Evolutionary conservation across 2,888 invertebrate genomes (phyloP).

Genomic region (Euphydryas editha): DNA sequence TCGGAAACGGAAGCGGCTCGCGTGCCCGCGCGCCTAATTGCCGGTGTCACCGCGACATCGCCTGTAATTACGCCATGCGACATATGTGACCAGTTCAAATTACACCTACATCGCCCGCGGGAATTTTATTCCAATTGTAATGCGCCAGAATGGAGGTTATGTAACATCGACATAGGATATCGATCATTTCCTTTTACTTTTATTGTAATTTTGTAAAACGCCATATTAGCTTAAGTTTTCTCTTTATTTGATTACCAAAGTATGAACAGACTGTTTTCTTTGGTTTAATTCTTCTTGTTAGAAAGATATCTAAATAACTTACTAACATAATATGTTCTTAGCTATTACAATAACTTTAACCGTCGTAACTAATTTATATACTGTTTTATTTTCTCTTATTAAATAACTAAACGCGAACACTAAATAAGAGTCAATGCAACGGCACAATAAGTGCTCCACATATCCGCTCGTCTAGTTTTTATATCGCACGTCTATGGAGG

Average conservation of each 20-base stretch:
- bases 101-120: slow-evolving; percentile 45
- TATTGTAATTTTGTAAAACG: background rate
- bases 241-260: background rate
- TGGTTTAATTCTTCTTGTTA: background rate
- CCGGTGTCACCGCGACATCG: slow-evolving; percentile 63
- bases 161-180: slow-evolving; percentile 16
- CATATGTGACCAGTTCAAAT: slow-evolving; percentile 60
- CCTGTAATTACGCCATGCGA: slow-evolving; percentile 52
- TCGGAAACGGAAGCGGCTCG: slow-evolving; percentile 78
- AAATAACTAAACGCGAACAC: background rate
- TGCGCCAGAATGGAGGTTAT: slow-evolving; percentile 21
- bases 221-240: background rate
- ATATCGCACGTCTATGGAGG: slow-evolving; percentile 27
- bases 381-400: background rate
- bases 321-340: background rate
- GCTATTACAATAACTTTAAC: too few relatives aligned
- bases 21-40: slow-evolving; percentile 67
- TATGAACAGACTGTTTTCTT: background rate
- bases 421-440: background rate
- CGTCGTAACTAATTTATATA: background rate
- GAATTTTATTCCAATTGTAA: slow-evolving; percentile 34
- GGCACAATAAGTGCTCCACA: slow-evolving; percentile 19
- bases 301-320: background rate
- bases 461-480: slow-evolving; percentile 46
- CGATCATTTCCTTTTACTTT: slow-evolving; percentile 6